Percentiles rank a stretch among this genome's conserved stretches.
Evolutionary conservation across 2,113 vertebrate species (phyloP).

Genomic region (Psilopogon haemacephalus): DNA sequence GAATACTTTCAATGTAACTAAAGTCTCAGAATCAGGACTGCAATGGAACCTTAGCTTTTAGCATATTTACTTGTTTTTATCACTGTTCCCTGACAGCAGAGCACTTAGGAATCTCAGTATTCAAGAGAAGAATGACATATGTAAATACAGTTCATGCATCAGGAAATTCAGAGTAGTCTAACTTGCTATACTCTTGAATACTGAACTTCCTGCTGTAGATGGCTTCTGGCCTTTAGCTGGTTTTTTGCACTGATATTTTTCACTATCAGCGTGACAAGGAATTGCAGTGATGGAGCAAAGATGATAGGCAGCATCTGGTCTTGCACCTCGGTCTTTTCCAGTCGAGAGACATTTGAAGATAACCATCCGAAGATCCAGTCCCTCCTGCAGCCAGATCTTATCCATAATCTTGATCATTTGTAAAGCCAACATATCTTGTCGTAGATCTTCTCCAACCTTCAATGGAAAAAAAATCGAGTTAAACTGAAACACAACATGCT

Average conservation of each 20-base stretch:
- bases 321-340: constrained; percentile 91
- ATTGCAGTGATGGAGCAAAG: not conserved
- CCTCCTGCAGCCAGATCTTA: constrained; percentile 97
- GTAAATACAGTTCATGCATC: not conserved
- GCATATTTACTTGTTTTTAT: not conserved
- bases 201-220: not conserved
- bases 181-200: not conserved
- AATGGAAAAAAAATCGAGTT: not conserved
- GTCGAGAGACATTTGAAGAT: constrained; percentile 98
- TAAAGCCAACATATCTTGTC: constrained; percentile 97
- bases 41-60: not conserved
- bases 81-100: not conserved
- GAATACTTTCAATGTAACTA: not conserved
- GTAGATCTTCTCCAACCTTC: constrained; percentile 95
- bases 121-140: not conserved
- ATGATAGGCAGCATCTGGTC: not conserved
- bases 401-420: constrained; percentile 99
- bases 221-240: not conserved
- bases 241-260: not conserved
- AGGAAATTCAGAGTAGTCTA: not conserved
- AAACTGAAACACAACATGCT: not conserved
- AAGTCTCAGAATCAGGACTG: not conserved
- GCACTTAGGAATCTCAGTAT: not conserved
- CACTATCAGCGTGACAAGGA: not conserved
- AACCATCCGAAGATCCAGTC: constrained; percentile 94